These are phyloP conservation scores for Hermaeophaga mercurialis DNA, from an alignment of 2,888 invertebrate genomes.

Conservation along the genomic window DNA sequence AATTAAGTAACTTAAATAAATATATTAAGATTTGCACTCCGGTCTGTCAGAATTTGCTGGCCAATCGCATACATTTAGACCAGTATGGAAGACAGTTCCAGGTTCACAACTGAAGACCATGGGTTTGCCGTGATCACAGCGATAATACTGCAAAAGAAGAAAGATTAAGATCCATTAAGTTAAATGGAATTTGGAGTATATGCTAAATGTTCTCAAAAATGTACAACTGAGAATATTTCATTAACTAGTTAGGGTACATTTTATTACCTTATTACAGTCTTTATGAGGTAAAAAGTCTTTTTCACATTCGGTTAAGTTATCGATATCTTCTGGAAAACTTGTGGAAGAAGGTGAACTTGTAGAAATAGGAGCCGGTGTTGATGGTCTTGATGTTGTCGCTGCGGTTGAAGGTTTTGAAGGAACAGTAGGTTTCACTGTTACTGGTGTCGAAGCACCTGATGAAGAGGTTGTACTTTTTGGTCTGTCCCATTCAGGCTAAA, in stretches of 20 bases:
- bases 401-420: slow-evolving; percentile 35
- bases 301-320: slow-evolving; percentile 58
- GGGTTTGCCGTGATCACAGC: slow-evolving; percentile 80
- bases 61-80: slow-evolving; percentile 80
- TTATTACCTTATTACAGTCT: slow-evolving; percentile 64
- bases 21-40: slow-evolving; percentile 58
- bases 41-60: slow-evolving; percentile 71
- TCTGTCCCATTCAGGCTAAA: slow-evolving; percentile 79
- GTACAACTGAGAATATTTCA: no score
- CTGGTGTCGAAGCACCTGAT: slow-evolving; percentile 46
- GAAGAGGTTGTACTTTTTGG: slow-evolving; percentile 76
- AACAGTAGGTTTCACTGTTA: slow-evolving; percentile 42
- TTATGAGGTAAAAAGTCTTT: slow-evolving; percentile 65
- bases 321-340: slow-evolving; percentile 37
- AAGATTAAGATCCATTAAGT: no score
- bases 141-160: slow-evolving; percentile 72
- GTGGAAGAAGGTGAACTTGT: slow-evolving; percentile 17
- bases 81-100: slow-evolving; percentile 76
- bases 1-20: no score
- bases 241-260: no score
- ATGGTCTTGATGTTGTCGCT: slow-evolving; percentile 23
- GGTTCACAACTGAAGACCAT: slow-evolving; percentile 74
- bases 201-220: no score
- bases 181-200: no score
- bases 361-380: slow-evolving; percentile 26